Base-by-base conservation (phyloP, 2,888 invertebrate species). In the Trichopria drosophilae region DNA sequence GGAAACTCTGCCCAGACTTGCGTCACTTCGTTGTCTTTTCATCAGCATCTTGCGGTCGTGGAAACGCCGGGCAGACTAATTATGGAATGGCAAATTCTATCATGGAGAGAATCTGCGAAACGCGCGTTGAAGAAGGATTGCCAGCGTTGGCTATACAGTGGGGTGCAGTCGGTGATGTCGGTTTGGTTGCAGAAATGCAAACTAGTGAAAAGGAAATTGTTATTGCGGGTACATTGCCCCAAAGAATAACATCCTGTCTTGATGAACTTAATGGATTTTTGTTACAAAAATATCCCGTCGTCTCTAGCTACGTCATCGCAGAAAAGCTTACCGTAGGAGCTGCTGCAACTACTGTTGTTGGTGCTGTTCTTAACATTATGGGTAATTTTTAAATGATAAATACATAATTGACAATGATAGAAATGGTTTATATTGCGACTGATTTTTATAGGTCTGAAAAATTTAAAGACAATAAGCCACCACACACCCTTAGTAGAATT, bases 241-340 rank as follows among this genome's bases (percentile, higher is more conserved):
- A 95, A 72, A 82, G 85, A 60, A 89, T 95, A 65, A 81, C 84
- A 0, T 92, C 90, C 0, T 94, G 93, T 68, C 78, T 95, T 10
- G 77, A 84, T 3, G 82, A 86, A 1, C 76, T 95, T 20, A 87
- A 89, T 66, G 78, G 77, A 28, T 82, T 97, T 75, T 76, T 98
- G 45, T 85, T 86, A 54, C 72, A 68, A 6, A 67, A 76, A 3
- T 75, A 79, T 1, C 77, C 89, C 0, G 79, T 93, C 13, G 89
- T 92, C 0, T 81, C 87, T 0, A 90, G 90, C 59, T 90, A 93
- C 78, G 90, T 95, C 0, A 88, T 93, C 0, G 94, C 94, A 0
- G 90, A 92, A 69, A 93, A 91, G 77, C 80, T 82, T 58, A 78
- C 80, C 0, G 82, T 81, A 0, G 80, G 81, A 0, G 79, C 80